A percentile compares a stretch with the other conserved stretches of the same genome.
Conservation (phyloP, 2,113 vertebrate species). For the Felis chaus region DNA sequence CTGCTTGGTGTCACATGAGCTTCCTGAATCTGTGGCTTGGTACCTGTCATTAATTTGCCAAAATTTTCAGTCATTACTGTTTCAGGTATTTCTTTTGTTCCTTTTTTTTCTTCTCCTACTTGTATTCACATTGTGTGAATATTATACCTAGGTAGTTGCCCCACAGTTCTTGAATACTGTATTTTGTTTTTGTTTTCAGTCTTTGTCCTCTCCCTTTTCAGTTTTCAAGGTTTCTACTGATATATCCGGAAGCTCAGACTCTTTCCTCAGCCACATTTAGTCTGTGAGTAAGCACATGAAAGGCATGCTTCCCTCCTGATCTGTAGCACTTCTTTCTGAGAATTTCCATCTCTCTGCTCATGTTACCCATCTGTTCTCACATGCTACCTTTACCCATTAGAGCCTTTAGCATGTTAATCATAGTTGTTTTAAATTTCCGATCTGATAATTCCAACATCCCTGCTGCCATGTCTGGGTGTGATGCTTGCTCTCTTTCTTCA, state of each 20-base stretch:
- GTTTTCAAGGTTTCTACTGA: not conserved
- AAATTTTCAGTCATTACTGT: not conserved
- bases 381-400: not conserved
- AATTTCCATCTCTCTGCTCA: not conserved
- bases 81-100: not conserved
- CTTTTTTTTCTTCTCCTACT: not conserved
- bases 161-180: not conserved
- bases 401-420: not conserved
- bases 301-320: not conserved
- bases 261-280: not conserved
- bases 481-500: not conserved
- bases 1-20: not conserved
- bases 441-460: not conserved
- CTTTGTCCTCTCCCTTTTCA: not conserved
- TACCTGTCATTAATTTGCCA: not conserved
- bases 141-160: not conserved
- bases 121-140: not conserved
- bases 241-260: not conserved
- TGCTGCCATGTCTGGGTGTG: not conserved
- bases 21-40: not conserved
- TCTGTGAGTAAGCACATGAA: not conserved
- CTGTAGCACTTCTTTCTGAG: not conserved
- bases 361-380: not conserved
- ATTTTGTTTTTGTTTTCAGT: not conserved
- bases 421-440: not conserved